A percentile compares a stretch with the other conserved stretches of the same genome.
These are phyloP conservation scores for Acrobasis repandana DNA, from an alignment of 2,888 invertebrate genomes.

Conservation along the genomic window DNA sequence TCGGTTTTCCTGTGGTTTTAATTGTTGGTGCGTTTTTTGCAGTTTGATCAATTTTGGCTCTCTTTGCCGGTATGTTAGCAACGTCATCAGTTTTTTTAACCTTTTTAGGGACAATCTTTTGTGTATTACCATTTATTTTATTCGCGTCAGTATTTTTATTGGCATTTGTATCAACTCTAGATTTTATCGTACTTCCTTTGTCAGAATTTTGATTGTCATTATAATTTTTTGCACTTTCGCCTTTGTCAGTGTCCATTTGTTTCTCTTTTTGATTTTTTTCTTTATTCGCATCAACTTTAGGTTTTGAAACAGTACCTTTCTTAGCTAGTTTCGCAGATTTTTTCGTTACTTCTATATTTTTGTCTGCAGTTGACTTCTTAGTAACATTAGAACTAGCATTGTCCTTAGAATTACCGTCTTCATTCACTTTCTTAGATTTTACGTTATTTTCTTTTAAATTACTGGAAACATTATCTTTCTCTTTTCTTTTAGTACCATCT, in stretches of 20 bases:
- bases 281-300: constrained; percentile 21
- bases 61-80: constrained; percentile 3
- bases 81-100: constrained; percentile 1
- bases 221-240: background rate
- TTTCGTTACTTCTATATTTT: background rate
- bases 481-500: background rate
- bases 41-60: constrained; percentile 26
- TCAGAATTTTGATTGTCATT: background rate
- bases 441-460: background rate
- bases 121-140: constrained; percentile 26
- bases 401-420: constrained; percentile 17
- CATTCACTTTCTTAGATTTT: background rate
- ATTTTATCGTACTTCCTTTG: background rate
- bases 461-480: background rate
- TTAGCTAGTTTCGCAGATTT: background rate
- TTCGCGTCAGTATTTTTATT: constrained; percentile 27
- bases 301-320: constrained; percentile 10
- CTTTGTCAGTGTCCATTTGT: background rate
- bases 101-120: background rate
- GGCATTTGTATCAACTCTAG: background rate
- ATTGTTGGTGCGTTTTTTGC: constrained; percentile 23
- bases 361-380: background rate
- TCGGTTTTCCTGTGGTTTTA: constrained; percentile 26
- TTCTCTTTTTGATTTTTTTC: background rate
- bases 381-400: background rate